Conservation (phyloP, 2,113 vertebrate species). For the Cheilinus undulatus region DNA sequence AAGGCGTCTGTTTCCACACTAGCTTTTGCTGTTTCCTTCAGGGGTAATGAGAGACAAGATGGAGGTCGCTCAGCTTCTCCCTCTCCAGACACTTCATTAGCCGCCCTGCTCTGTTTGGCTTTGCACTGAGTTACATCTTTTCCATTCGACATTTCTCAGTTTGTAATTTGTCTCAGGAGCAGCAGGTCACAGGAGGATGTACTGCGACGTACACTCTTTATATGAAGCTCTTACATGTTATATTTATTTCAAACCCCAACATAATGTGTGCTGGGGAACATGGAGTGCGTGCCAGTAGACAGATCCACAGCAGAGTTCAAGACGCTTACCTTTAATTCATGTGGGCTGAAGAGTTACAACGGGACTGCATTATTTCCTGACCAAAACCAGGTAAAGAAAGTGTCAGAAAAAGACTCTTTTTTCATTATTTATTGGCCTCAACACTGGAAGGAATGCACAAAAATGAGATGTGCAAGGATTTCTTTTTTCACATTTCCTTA, state of each 20-base stretch:
- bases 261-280: slow-evolving; percentile 11
- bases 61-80: slow-evolving; percentile 40
- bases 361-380: too few species aligned
- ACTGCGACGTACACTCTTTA: slow-evolving; percentile 8
- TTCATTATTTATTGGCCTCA: background rate
- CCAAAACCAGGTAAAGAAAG: too few species aligned
- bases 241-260: slow-evolving; percentile 39
- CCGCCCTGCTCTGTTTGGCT: slow-evolving; percentile 60
- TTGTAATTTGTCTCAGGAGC: slow-evolving; percentile 59
- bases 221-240: slow-evolving; percentile 9
- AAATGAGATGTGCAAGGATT: too few species aligned
- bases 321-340: background rate
- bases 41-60: slow-evolving; percentile 55
- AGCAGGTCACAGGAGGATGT: slow-evolving; percentile 35
- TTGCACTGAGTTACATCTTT: slow-evolving; percentile 67
- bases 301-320: background rate
- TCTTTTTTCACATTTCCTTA: too few species aligned
- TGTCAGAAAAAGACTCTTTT: too few species aligned
- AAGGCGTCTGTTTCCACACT: slow-evolving; percentile 24
- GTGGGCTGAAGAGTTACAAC: background rate
- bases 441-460: too few species aligned
- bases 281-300: slow-evolving; percentile 6
- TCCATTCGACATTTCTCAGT: slow-evolving; percentile 41
- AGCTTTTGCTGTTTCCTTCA: slow-evolving; percentile 20
- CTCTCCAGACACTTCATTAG: slow-evolving; percentile 68